A percentile compares a stretch with the other conserved stretches of the same genome.
Conservation (phyloP, 2,797 vertebrate species). For the Sphenopsis melanotis region DNA sequence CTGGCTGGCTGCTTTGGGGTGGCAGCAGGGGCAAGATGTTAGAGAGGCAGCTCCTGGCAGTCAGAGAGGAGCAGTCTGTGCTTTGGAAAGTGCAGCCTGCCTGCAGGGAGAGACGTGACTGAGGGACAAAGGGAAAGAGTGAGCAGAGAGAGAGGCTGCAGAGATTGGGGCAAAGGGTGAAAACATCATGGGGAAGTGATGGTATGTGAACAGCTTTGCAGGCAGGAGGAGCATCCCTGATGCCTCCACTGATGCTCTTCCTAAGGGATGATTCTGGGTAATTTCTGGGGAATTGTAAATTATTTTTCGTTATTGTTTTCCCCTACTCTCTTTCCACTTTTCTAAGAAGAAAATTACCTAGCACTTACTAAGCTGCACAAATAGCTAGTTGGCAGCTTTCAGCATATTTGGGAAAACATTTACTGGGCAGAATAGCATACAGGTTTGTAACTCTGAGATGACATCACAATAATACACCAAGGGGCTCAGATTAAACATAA, state of each 20-base stretch:
- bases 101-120: rapidly evolving
- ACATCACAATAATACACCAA: neutral
- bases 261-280: neutral
- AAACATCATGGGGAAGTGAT: rapidly evolving
- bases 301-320: neutral
- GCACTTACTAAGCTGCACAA: slow-evolving; percentile 39
- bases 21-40: neutral
- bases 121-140: neutral
- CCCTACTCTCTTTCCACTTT: neutral
- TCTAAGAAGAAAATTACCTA: slow-evolving; percentile 38
- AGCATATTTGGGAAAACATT: slow-evolving; percentile 23
- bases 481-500: neutral
- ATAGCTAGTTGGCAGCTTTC: slow-evolving; percentile 23
- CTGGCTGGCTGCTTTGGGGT: neutral
- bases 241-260: neutral
- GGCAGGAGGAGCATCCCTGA: neutral
- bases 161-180: neutral
- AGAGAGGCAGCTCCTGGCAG: neutral
- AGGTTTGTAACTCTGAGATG: neutral
- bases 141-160: neutral
- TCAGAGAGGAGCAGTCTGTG: neutral
- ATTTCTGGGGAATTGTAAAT: neutral
- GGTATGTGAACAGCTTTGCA: neutral
- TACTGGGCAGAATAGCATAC: neutral
- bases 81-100: neutral